phyloP scores from a whole-genome alignment of 2,113 vertebrate genomes.

The Erythrocebus patas region DNA sequence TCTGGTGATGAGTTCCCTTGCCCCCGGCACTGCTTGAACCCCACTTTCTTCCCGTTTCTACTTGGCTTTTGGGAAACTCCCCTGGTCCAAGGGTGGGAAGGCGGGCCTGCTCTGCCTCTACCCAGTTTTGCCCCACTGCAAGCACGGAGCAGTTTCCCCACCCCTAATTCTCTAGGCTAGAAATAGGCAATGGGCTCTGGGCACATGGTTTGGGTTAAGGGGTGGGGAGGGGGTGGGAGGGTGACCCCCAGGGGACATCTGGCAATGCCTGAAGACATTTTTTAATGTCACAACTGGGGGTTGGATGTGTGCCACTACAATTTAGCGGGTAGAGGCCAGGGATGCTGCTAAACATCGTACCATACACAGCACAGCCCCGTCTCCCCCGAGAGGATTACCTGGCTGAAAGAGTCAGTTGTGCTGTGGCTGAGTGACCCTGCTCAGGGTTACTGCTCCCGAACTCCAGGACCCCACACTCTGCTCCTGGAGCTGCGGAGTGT shows the following conservation, averaged over 20 bases:
- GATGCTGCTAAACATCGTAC: rapidly evolving
- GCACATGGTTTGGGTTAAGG: neutral
- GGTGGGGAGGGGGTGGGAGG: neutral
- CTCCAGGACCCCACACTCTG: neutral
- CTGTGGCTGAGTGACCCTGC: neutral
- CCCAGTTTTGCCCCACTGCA: rapidly evolving
- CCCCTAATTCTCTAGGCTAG: neutral
- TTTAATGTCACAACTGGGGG: neutral
- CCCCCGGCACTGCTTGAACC: rapidly evolving
- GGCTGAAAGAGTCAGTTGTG: neutral
- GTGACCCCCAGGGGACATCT: neutral
- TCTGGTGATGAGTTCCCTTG: neutral
- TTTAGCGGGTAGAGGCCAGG: neutral
- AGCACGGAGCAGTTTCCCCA: neutral
- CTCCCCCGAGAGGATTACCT: neutral
- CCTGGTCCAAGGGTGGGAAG: neutral
- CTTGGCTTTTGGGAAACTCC: neutral
- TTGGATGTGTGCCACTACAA: neutral
- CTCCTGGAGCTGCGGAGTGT: neutral
- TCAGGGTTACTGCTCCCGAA: neutral
- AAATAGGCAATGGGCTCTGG: neutral
- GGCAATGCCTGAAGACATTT: neutral
- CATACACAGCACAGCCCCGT: too few relatives aligned
- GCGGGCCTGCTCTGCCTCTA: neutral
- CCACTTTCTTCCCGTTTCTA: neutral